Conservation (phyloP, 2,797 vertebrate genomes). For the Myotis pilosus region DNA sequence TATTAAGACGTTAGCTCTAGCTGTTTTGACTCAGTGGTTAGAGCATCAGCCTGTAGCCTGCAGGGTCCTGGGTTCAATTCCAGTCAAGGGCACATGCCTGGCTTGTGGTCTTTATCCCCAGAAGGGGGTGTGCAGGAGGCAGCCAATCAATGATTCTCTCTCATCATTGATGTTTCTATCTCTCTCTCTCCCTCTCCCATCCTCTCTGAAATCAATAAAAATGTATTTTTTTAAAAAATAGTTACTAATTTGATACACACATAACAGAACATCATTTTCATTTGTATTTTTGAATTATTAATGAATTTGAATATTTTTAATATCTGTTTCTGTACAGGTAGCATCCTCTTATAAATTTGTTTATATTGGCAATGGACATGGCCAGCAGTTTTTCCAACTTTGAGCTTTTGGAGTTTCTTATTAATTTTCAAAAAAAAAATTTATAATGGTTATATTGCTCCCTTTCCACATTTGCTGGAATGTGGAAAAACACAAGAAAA, state of each 20-base stretch:
- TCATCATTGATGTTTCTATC: neutral
- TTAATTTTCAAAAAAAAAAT: neutral
- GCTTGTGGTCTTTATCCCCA: too few species aligned
- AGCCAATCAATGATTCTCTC: neutral
- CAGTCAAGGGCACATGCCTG: too few species aligned
- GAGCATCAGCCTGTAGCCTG: too few species aligned
- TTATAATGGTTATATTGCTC: neutral
- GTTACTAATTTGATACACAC: neutral
- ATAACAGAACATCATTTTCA: neutral
- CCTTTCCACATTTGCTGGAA: neutral
- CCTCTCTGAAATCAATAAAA: neutral
- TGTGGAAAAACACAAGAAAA: too few species aligned
- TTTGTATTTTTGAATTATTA: neutral
- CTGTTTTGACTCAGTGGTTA: too few species aligned
- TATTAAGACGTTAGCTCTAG: too few species aligned
- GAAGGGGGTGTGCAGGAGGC: too few species aligned
- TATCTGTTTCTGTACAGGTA: neutral
- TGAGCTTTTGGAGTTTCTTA: neutral
- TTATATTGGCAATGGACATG: neutral
- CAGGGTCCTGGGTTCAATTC: too few species aligned
- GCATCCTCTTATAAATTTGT: neutral
- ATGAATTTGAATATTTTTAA: neutral
- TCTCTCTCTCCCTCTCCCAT: too few species aligned
- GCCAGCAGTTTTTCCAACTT: neutral
- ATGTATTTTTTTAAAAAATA: neutral